phyloP scores from a whole-genome alignment of 2,797 vertebrate genomes.

The Sitta carolinensis region DNA sequence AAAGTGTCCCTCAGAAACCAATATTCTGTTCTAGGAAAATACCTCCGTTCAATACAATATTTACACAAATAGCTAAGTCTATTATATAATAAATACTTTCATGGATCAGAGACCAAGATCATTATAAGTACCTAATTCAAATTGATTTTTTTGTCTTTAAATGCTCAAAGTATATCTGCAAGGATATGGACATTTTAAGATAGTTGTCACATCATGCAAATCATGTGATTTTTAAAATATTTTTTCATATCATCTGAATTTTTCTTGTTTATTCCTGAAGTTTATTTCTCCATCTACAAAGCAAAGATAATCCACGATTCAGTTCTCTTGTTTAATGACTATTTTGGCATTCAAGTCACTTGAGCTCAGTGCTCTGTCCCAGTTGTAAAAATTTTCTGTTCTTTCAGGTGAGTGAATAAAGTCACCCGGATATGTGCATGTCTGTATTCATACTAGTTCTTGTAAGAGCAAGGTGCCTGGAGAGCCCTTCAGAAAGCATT shows the following conservation, averaged over 20 bases:
- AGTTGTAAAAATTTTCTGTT: background rate
- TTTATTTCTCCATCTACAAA: background rate
- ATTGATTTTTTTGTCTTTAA: background rate
- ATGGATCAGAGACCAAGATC: background rate
- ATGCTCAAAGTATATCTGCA: background rate
- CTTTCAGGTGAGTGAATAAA: background rate
- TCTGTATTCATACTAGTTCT: background rate
- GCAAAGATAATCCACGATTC: background rate
- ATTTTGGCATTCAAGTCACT: background rate
- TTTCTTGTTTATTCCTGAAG: background rate
- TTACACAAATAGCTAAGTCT: background rate
- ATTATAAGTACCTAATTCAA: background rate
- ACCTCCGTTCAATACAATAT: background rate
- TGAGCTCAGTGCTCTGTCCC: background rate
- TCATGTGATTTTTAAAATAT: background rate
- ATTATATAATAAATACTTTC: background rate
- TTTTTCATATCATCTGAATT: background rate
- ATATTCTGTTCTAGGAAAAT: background rate
- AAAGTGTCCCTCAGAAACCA: background rate
- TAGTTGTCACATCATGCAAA: background rate
- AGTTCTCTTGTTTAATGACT: background rate
- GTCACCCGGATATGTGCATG: no score
- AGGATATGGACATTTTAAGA: background rate
- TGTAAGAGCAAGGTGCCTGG: background rate
- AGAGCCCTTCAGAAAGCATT: background rate